A percentile compares a stretch with the other conserved stretches of the same genome.
Evolutionary conservation across 2,797 vertebrate genomes (phyloP).

Genomic region (Pogonophryne albipinna): DNA sequence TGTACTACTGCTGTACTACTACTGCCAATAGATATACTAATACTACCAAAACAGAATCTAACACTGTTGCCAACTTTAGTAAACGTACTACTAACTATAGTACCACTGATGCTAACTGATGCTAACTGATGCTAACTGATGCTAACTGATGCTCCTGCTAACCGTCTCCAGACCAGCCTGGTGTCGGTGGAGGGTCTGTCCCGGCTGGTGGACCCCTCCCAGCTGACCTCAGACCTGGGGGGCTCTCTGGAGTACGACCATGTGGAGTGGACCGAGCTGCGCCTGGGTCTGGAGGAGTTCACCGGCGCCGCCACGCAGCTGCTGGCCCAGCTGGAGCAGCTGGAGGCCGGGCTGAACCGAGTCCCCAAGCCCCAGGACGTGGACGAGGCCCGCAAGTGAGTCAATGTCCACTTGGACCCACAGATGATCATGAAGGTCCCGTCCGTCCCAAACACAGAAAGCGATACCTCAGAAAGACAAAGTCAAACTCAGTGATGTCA

Average conservation of each 20-base stretch:
- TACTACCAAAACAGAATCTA: background rate
- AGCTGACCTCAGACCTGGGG: conserved; percentile 95
- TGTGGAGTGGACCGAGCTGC: conserved; percentile 97
- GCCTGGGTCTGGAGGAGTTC: conserved; percentile 96
- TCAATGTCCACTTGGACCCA: background rate
- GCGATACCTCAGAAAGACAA: too few species aligned
- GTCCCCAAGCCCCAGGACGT: conserved; percentile 93
- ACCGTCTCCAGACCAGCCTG: conserved; percentile 90
- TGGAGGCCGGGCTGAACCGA: conserved; percentile 93
- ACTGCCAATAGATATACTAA: background rate
- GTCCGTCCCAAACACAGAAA: too few species aligned
- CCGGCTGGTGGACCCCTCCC: conserved; percentile 95
- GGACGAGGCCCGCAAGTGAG: conserved; percentile 91
- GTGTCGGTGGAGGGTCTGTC: conserved; percentile 98
- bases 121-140: too few species aligned
- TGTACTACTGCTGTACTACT: background rate
- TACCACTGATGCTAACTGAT: background rate
- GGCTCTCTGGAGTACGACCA: conserved; percentile 98
- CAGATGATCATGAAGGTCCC: too few species aligned
- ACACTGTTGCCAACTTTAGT: too few species aligned
- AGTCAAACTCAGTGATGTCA: too few species aligned
- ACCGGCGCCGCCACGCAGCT: conserved; percentile 93
- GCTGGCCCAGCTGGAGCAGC: conserved; percentile 93
- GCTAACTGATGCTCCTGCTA: too few species aligned
- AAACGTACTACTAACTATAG: too few species aligned